A percentile compares a stretch with the other conserved stretches of the same genome.
These are phyloP conservation scores for Pollenia labialis DNA, from an alignment of 2,888 invertebrate genomes.

Conservation along the genomic window DNA sequence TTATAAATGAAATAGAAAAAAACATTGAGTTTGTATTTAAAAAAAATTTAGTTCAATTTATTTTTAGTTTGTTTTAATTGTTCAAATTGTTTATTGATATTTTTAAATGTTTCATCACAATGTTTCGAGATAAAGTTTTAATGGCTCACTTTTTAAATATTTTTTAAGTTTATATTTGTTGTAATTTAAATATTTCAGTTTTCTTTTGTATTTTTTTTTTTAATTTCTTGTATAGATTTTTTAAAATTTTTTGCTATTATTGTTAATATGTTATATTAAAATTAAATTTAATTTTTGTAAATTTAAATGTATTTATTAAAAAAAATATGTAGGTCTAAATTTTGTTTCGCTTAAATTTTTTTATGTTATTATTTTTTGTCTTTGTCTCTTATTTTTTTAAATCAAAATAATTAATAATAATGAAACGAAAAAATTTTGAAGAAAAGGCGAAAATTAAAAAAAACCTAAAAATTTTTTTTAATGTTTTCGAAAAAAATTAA, in stretches of 20 bases:
- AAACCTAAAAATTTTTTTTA: slow-evolving; percentile 42
- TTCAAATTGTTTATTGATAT: slow-evolving; percentile 33
- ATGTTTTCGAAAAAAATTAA: slow-evolving; percentile 40
- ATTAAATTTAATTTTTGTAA: slow-evolving; percentile 15
- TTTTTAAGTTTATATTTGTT: slow-evolving; percentile 34
- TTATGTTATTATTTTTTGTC: slow-evolving; percentile 9
- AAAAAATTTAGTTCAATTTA: slow-evolving; percentile 25
- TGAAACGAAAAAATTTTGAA: slow-evolving; percentile 60
- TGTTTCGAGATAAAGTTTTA: slow-evolving; percentile 36
- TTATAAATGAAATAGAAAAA: slow-evolving; percentile 11
- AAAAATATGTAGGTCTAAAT: slow-evolving; percentile 39
- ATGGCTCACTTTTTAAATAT: slow-evolving; percentile 23
- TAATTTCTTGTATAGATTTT: slow-evolving; percentile 28
- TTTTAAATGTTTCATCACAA: slow-evolving; percentile 48
- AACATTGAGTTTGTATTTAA: slow-evolving; percentile 8
- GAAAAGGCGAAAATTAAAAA: slow-evolving; percentile 26
- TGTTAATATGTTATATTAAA: slow-evolving; percentile 46
- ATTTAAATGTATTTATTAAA: slow-evolving; percentile 50
- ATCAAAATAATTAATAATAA: slow-evolving; percentile 41
- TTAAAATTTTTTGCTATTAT: slow-evolving; percentile 44
- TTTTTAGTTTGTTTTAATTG: slow-evolving; percentile 32
- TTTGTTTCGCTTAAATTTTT: slow-evolving; percentile 27
- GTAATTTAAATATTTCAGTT: slow-evolving; percentile 5
- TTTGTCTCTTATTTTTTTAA: slow-evolving; percentile 14
- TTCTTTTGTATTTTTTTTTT: slow-evolving; percentile 33